Evolutionary conservation across 2,888 invertebrate species (phyloP), one percentile per base, ranked within the genome.

Genomic region (Mycalesis mineus): DNA sequence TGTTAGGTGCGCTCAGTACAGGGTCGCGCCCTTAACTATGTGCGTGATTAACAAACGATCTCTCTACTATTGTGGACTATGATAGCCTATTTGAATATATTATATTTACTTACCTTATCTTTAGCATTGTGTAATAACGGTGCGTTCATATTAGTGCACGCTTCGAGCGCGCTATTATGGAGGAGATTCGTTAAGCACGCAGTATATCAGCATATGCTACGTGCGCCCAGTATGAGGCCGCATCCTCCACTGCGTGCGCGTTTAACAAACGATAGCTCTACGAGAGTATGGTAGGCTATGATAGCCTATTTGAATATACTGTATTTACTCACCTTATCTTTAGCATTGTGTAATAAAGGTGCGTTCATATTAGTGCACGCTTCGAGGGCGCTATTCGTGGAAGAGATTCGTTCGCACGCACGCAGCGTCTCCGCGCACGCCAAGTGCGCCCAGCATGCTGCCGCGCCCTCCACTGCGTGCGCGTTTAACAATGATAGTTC

Each of bases 391-490:
- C 94, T 44, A 96, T 98, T 59, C 68, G 93, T 91, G 42, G 92
- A 91, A 57, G 92, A 78, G 4, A 91, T 77, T 39, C 88, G 89
- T 68, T 95, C 94, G 78, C 97, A 97, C 1, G 95, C 94, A 50
- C 95, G 93, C 54, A 98, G 83, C 0, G 97, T 96, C 84, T 98
- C 98, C 59, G 97, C 91, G 61, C 96, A 95, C 60, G 97, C 97
- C 0, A 98, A 91, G 74, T 97, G 97, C 58, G 97, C 94, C 98
- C 98, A 98, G 77, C 97, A 97, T 33, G 95, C 93, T 1, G 96
- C 90, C 0, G 97, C 96, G 37, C 98, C 98, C 15, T 93, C 93
- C 29, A 95, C 95, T 55, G 94, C 92, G 49, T 91, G 91, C 22
- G 97, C 93, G 74, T 96, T 95, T 15, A 98, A 88, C 39, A 97